Evolutionary conservation across 2,797 vertebrate genomes (phyloP), one percentile per base, ranked within the genome.

Genomic region (Oophaga sylvatica): DNA sequence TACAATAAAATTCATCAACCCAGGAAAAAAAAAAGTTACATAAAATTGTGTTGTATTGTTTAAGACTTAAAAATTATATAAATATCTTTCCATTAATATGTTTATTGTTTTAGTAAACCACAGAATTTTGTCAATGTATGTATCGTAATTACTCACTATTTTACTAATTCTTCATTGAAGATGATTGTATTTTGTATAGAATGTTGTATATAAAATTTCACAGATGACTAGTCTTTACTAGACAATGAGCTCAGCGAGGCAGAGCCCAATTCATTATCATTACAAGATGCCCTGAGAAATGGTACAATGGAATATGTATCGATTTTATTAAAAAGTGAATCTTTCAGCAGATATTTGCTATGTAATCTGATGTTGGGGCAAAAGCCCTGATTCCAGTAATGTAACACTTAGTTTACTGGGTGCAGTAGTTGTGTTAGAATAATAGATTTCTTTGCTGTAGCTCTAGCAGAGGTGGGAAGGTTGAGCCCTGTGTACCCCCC

Each of bases 151-250:
- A 70, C 48, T 9, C 3, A 9, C 5, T 70, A 67, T 48, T 83
- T 83, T 71, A 59, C 68, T 70, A 31, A 70, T 22, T 7, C 3
- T 35, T 35, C 20, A 71, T 71, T 13, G 68, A 59, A 57, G 15
- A 22, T 57, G 65, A 71, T 17, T 41, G 19, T 57, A 35, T 71
- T 16, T n/a, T 83, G 81, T 59, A 83, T 70, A 82, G 26, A 57
- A 57, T 56, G 26, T 70, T 57, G 81, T 70, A 57, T 57, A 71
- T 71, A 83, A 15, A 7, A 57, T 59, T 11, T 29, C 9, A 31
- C 26, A 60, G 17, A 59, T 35, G 57, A 22, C 56, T 60, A 19
- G 10, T 19, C 45, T 75, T 11, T 75, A 53, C 1, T 75, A 53
- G 19, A 73, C 19, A 4, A 73, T 45, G 20, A 48, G 2, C 41